These are phyloP conservation scores for Salpingus planirostris DNA, from an alignment of 2,888 invertebrate genomes.

Conservation along the genomic window DNA sequence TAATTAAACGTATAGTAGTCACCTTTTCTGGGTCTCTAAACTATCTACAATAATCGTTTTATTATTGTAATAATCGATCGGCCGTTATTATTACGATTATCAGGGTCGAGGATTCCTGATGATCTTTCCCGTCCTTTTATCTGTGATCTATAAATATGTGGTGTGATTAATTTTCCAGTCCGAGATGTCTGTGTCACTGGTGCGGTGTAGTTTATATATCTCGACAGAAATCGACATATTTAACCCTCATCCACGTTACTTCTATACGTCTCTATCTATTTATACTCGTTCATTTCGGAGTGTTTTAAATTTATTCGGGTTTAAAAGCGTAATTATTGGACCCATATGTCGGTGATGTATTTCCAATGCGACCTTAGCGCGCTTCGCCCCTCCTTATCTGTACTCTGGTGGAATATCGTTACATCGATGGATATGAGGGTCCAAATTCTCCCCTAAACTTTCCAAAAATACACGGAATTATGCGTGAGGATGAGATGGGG, in stretches of 20 bases:
- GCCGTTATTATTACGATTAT: no score
- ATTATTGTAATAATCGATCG: no score
- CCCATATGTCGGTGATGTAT: conserved; percentile 25
- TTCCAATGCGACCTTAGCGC: conserved; percentile 17
- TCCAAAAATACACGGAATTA: conserved; percentile 29
- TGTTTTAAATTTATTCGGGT: conserved; percentile 22
- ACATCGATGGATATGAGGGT: conserved; percentile 20
- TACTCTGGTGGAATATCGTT: no score
- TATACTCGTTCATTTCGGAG: conserved; percentile 2
- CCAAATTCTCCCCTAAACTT: conserved; percentile 19
- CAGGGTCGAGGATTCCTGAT: no score
- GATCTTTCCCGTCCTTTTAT: no score
- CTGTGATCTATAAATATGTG: no score
- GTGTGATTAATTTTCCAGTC: no score
- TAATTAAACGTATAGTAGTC: conserved; percentile 16
- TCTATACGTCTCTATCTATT: conserved; percentile 11
- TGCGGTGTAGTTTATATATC: no score
- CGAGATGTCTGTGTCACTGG: no score
- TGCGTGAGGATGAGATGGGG: conserved; percentile 18
- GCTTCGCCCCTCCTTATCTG: conserved; percentile 2
- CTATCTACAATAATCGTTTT: no score
- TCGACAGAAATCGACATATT: conserved; percentile 5
- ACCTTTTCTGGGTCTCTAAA: no score
- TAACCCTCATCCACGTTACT: no score
- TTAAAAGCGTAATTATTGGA: conserved; percentile 28